Conservation (phyloP, 2,888 invertebrate genomes). For the Elmis aenea region DNA sequence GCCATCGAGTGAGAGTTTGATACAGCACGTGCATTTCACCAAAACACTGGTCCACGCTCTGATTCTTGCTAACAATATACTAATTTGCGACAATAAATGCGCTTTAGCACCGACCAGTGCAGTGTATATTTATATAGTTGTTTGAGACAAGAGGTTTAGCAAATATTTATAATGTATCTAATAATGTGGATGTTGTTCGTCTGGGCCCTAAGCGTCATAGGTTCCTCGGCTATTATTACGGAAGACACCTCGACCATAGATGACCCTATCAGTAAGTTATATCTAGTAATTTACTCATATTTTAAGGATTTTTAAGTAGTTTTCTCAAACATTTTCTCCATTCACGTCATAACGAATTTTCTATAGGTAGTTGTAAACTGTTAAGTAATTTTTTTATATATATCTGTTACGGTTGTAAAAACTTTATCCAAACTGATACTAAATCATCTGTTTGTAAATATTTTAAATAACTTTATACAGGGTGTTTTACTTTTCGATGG, state of each 20-base stretch:
- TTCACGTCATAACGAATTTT: no score
- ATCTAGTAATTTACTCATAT: background rate
- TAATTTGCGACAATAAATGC: conserved; percentile 26
- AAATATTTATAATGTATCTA: conserved; percentile 31
- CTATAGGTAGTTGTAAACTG: no score
- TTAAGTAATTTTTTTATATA: no score
- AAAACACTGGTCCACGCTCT: conserved; percentile 30
- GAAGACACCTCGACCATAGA: conserved; percentile 28
- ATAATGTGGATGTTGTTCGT: conserved; percentile 42
- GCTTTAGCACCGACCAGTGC: conserved; percentile 16
- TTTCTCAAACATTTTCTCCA: no score
- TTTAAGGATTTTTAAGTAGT: no score
- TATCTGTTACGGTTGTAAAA: no score
- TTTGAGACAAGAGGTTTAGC: background rate
- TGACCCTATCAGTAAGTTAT: background rate
- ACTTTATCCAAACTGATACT: no score
- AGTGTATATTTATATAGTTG: conserved; percentile 10
- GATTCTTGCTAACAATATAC: conserved; percentile 33
- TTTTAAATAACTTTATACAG: no score
- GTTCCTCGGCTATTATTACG: conserved; percentile 35
- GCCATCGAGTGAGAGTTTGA: conserved; percentile 27
- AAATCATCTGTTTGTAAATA: no score
- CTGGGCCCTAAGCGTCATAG: conserved; percentile 40
- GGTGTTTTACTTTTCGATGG: no score
- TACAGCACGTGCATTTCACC: conserved; percentile 13